Percentiles rank a stretch among this genome's conserved stretches.
These are phyloP conservation scores for Pollenia amentaria DNA, from an alignment of 2,888 invertebrate genomes.

Conservation along the genomic window DNA sequence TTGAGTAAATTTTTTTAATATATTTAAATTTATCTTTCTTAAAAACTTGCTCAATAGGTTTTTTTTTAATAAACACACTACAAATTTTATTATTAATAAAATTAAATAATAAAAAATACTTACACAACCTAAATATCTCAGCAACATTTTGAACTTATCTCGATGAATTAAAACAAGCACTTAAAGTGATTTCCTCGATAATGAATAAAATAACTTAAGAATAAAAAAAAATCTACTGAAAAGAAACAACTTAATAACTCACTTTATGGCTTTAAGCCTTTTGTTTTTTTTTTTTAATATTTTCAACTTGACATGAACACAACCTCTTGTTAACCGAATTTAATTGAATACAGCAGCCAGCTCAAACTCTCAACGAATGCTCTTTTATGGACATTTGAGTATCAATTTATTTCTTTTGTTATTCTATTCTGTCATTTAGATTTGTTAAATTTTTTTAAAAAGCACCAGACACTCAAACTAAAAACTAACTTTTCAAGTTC, in stretches of 20 bases:
- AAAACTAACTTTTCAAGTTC: conserved; percentile 54
- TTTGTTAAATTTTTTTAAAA: background rate
- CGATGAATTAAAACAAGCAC: conserved; percentile 23
- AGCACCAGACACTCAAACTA: background rate
- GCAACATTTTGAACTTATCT: conserved; percentile 37
- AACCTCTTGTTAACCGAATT: conserved; percentile 16
- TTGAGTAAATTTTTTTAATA: no score
- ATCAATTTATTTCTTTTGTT: conserved; percentile 43
- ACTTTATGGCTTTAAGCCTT: conserved; percentile 10
- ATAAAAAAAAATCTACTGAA: background rate
- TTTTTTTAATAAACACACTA: no score
- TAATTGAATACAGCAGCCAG: background rate
- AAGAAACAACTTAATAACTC: conserved; percentile 18
- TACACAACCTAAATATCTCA: conserved; percentile 48
- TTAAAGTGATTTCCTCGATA: conserved; percentile 2
- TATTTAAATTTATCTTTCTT: no score
- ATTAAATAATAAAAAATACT: background rate
- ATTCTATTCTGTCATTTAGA: background rate
- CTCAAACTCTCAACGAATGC: background rate
- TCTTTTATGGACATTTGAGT: conserved; percentile 13
- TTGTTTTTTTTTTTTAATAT: conserved; percentile 6
- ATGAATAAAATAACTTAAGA: background rate
- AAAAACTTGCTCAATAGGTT: no score
- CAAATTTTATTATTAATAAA: background rate
- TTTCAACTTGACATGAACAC: background rate